Base-by-base conservation (phyloP, 1,140 invertebrate species). In the Brachionus calyciflorus region DNA sequence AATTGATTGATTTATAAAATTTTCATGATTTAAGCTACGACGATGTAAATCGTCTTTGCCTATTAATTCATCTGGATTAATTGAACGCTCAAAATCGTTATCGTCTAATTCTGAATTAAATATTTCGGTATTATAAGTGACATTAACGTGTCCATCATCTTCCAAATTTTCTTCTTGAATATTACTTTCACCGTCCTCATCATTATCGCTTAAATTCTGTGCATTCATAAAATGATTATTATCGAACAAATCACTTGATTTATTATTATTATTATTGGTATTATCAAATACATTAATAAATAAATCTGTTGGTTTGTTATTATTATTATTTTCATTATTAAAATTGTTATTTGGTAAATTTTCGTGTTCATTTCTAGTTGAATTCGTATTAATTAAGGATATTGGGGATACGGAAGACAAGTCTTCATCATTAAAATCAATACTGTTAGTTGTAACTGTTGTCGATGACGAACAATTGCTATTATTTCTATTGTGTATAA, bases 401-500 rank as follows among this genome's bases (percentile, higher is more conserved):
- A 65, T 65, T 3, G 60, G 60, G 5, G 60, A 65, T 24, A 65
- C 60, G 24, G 37, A 44, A 10, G 60, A 65, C 6, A 65, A 24
- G 44, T 65, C 60, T 44, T 65, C 60, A 24, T 65, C 60, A 24
- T 46, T 65, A 14, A 41, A 65, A 37, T 65, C 60, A 24, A 65
- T 10, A 7, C 60, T 65, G 26, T 44, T 65, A 10, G 60, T 65
- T 6, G 60, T 65, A 12, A 44, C 40, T 65, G 60, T 65, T 30
- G 60, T 65, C 1, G 60, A 44, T 0, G n/a, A n/a, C n/a, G 60
- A 65, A 44, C 60, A 41, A 65, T 65, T 65, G n/a, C 60, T 65
- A 37, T 65, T 65, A 65, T 65, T 65, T 24, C 33, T 21, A 24
- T 65, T 65, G 40, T 65, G 55, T 37, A 60, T 60, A 17, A 37